Evolutionary conservation across 2,113 vertebrate species (phyloP).

Genomic region (Heterochromis multidens): DNA sequence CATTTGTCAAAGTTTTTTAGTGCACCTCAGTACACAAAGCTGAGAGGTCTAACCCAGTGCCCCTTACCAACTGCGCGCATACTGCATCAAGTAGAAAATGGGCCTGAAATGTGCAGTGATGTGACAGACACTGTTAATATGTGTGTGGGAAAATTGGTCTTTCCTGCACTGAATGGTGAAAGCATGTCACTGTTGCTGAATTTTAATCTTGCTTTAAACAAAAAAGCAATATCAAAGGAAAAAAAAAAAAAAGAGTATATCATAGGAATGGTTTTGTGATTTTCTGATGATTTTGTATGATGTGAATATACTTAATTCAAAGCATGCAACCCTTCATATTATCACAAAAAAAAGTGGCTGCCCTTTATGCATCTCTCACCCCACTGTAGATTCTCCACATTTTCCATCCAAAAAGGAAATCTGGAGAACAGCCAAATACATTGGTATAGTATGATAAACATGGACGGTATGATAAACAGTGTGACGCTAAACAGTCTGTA

Average conservation of each 20-base stretch:
- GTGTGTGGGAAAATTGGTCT: not conserved
- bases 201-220: not conserved
- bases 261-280: not conserved
- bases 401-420: not conserved
- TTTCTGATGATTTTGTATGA: not conserved
- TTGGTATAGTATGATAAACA: not conserved
- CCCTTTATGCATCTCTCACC: not conserved
- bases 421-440: not conserved
- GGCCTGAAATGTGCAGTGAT: conserved; percentile 7
- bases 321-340: not conserved
- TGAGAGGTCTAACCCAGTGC: conserved; percentile 38
- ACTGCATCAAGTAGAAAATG: conserved; percentile 31
- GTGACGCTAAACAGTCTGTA: not conserved
- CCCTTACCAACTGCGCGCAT: conserved; percentile 17
- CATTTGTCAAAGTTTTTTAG: conserved; percentile 58
- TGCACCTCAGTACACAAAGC: conserved; percentile 48
- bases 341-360: not conserved
- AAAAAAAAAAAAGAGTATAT: not conserved
- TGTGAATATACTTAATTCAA: not conserved
- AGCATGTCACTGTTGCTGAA: not conserved
- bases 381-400: not conserved
- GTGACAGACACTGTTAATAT: conserved; percentile 9
- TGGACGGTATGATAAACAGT: not conserved
- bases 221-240: not conserved
- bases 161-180: not conserved